Evolutionary conservation across 2,888 invertebrate genomes (phyloP).

Genomic region (Cordylochernes scorpioides): DNA sequence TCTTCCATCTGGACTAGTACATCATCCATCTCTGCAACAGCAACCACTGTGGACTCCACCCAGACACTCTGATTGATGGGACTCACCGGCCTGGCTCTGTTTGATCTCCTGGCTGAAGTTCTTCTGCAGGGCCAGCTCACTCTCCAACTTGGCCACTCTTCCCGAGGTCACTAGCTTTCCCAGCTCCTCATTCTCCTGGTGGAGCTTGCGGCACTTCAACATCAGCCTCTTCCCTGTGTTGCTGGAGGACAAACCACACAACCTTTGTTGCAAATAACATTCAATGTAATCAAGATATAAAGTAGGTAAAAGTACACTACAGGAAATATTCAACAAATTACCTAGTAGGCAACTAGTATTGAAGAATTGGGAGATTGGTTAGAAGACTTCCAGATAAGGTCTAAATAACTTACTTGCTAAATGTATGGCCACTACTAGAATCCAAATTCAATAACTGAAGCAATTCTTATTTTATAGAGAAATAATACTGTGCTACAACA

Average conservation of each 20-base stretch:
- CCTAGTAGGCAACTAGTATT: no score
- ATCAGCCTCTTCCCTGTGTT: conserved; percentile 90
- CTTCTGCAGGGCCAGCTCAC: conserved; percentile 75
- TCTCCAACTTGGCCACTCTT: conserved; percentile 73
- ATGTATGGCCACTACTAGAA: no score
- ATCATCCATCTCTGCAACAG: conserved; percentile 59
- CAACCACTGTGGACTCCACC: no score
- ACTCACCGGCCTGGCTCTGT: conserved; percentile 65
- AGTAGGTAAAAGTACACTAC: conserved; percentile 2
- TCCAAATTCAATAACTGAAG: no score
- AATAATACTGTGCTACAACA: no score
- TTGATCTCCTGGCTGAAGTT: conserved; percentile 87
- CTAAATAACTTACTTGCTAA: no score
- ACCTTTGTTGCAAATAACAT: conserved; percentile 2
- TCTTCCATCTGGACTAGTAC: conserved; percentile 84
- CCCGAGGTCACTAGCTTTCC: conserved; percentile 87
- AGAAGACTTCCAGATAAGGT: no score
- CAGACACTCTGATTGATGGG: no score
- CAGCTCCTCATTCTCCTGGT: conserved; percentile 90
- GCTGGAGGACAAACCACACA: no score
- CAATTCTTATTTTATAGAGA: no score
- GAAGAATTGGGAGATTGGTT: no score
- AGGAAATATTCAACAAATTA: no score
- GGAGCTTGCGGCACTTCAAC: conserved; percentile 79
- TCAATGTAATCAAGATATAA: not conserved